Conservation (phyloP, 2,797 vertebrate genomes). For the Dendrocincla tyrannina region DNA sequence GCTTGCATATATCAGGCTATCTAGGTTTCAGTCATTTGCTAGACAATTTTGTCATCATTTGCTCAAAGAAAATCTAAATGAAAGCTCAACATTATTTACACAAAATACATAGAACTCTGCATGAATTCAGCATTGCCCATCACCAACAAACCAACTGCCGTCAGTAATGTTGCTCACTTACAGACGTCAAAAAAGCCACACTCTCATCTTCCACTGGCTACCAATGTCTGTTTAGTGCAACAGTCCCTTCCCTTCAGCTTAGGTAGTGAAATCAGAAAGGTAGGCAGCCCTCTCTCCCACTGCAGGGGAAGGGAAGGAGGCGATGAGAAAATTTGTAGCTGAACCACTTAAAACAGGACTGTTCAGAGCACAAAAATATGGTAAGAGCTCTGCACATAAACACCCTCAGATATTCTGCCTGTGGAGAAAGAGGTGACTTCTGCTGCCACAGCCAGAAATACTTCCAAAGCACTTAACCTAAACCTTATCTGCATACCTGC, state of each 20-base stretch:
- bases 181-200: neutral
- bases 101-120: neutral
- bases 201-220: neutral
- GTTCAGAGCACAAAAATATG: neutral
- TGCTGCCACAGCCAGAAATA: neutral
- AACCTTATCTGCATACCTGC: neutral
- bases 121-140: neutral
- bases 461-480: neutral
- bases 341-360: neutral
- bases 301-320: neutral
- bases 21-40: neutral
- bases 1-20: neutral
- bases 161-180: neutral
- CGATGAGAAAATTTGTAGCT: neutral
- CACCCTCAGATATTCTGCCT: neutral
- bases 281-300: neutral
- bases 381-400: rapidly evolving
- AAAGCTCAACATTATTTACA: neutral
- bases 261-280: neutral
- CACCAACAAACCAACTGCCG: neutral
- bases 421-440: neutral
- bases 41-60: neutral
- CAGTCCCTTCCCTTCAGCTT: neutral
- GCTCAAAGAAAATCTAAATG: neutral
- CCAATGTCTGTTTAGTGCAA: neutral